Conservation (phyloP, 2,113 vertebrate genomes). For the Gymnorhina tibicen region DNA sequence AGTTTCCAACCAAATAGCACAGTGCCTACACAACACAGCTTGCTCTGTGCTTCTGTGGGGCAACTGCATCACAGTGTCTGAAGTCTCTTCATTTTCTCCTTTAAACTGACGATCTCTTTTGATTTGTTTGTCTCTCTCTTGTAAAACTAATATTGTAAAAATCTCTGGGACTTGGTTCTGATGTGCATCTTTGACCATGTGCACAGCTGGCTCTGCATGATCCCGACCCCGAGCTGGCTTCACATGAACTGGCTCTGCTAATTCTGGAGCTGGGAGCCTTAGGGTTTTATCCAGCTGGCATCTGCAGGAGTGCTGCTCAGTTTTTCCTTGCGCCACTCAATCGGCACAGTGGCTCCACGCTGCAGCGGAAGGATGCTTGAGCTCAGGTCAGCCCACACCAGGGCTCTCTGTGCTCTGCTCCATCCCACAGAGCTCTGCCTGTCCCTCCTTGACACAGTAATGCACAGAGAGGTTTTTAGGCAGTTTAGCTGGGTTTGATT, state of each 20-base stretch:
- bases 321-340: background rate
- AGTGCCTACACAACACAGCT: background rate
- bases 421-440: accelerated
- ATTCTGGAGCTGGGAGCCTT: background rate
- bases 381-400: background rate
- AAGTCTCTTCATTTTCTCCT: background rate
- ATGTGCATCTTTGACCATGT: accelerated
- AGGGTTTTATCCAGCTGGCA: background rate
- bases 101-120: background rate
- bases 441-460: background rate
- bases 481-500: background rate
- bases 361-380: background rate
- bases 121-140: background rate
- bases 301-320: background rate
- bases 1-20: background rate
- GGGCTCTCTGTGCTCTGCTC: background rate
- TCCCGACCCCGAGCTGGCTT: accelerated
- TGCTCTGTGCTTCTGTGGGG: no score
- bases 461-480: accelerated
- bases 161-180: background rate
- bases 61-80: background rate
- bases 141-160: background rate
- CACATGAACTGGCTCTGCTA: background rate
- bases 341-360: background rate
- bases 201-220: background rate